phyloP scores from a whole-genome alignment of 1,140 invertebrate genomes.

The Aphelenchoides avenae region DNA sequence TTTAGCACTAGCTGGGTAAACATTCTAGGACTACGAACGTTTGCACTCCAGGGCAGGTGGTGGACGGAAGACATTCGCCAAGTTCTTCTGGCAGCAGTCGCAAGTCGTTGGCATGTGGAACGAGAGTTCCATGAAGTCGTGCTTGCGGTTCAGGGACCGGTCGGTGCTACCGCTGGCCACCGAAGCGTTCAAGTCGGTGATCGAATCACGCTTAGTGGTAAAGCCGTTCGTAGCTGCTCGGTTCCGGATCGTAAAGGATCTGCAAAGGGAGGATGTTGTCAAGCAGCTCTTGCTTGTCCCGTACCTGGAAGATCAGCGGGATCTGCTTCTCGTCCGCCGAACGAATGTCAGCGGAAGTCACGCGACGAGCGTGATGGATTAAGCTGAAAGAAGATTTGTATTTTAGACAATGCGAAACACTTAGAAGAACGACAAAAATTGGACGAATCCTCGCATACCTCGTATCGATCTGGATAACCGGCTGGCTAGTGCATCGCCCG shows the following conservation, averaged over 20 bases:
- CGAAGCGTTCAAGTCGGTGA: conserved; percentile 1
- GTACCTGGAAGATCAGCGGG: conserved; percentile 6
- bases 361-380: conserved; percentile 4
- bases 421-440: neutral
- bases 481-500: neutral
- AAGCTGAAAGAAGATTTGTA: conserved; percentile 1
- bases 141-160: conserved; percentile 1
- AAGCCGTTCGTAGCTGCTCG: neutral
- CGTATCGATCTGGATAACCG: conserved; percentile 5
- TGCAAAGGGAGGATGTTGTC: neutral
- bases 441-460: neutral
- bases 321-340: conserved; percentile 10
- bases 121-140: conserved; percentile 3
- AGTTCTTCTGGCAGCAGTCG: conserved; percentile 1
- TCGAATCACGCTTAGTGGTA: conserved; percentile 1
- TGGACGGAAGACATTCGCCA: conserved; percentile 3
- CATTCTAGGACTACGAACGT: neutral
- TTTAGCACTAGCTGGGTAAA: neutral
- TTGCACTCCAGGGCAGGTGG: conserved; percentile 10
- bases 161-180: neutral
- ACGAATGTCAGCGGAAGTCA: conserved; percentile 4
- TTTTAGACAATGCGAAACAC: neutral
- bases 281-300: too few relatives aligned
- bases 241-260: conserved; percentile 4
- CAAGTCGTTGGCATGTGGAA: conserved; percentile 8